These are phyloP conservation scores for Smutsia gigantea DNA, from an alignment of 2,797 vertebrate species.

Conservation along the genomic window DNA sequence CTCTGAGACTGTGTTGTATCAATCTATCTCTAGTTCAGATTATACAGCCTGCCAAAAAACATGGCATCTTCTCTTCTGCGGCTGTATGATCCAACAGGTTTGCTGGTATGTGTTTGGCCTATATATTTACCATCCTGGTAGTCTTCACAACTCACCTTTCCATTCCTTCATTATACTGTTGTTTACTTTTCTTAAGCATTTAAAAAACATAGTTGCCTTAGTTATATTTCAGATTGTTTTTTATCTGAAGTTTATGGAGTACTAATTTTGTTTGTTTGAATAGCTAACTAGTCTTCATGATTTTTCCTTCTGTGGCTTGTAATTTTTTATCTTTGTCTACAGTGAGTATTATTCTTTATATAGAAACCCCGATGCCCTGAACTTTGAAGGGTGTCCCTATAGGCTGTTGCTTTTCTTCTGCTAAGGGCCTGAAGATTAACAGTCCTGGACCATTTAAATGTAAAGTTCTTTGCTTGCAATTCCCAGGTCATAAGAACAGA, in stretches of 20 bases:
- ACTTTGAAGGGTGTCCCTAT: not conserved
- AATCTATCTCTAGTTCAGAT: not conserved
- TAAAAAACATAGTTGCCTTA: not conserved
- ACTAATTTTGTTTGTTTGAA: not conserved
- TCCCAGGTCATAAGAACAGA: not conserved
- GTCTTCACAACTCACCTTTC: not conserved
- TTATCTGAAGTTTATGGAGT: not conserved
- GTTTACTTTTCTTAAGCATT: constrained; percentile 8
- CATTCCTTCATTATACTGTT: not conserved
- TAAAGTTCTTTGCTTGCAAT: constrained; percentile 16
- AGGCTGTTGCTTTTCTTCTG: not conserved
- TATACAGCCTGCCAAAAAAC: not conserved
- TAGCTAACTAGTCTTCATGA: not conserved
- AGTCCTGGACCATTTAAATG: not conserved
- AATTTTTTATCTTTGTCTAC: constrained; percentile 42
- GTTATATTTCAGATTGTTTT: not conserved
- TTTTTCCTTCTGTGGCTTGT: not conserved
- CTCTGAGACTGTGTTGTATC: not conserved
- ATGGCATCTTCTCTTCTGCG: not conserved
- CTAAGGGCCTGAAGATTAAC: not conserved
- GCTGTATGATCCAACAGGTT: not conserved
- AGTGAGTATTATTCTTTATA: not conserved
- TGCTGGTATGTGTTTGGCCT: not conserved
- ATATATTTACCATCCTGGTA: not conserved
- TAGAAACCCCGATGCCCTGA: not conserved